Conservation (phyloP, 2,888 invertebrate genomes). For the Phytoseiulus persimilis region DNA sequence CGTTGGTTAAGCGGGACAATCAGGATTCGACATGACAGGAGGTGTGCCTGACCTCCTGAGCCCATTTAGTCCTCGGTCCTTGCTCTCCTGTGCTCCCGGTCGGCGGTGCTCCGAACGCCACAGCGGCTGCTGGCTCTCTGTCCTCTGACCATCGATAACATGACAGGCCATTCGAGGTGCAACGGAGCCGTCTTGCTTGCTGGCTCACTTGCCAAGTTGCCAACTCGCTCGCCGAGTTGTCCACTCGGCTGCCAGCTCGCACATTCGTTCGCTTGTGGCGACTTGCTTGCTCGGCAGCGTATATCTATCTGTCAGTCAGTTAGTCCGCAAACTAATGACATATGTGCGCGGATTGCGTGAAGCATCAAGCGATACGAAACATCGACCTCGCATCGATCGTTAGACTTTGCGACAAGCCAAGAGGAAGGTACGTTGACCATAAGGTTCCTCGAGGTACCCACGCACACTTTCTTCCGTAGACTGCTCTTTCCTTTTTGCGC, state of each 20-base stretch:
- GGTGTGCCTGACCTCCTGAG: slow-evolving; percentile 5
- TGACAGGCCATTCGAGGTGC: background rate
- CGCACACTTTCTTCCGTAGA: too few species aligned
- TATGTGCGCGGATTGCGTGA: background rate
- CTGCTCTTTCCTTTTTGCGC: too few species aligned
- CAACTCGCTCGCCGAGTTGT: background rate
- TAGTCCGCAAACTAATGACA: background rate
- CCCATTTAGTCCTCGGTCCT: background rate
- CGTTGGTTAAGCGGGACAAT: background rate
- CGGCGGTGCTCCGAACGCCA: background rate
- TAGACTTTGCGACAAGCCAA: background rate
- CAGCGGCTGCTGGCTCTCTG: too few species aligned
- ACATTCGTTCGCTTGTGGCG: background rate
- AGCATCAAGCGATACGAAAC: background rate
- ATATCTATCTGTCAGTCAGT: background rate
- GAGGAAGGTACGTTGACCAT: too few species aligned
- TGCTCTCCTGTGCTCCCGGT: background rate
- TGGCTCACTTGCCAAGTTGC: background rate
- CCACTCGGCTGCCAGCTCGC: background rate
- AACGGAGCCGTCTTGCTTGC: background rate
- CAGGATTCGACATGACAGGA: background rate
- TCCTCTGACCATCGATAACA: background rate
- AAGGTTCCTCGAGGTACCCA: too few species aligned
- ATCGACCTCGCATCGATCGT: background rate
- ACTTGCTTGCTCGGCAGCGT: background rate